A percentile compares a stretch with the other conserved stretches of the same genome.
Conservation (phyloP, 1,140 invertebrate genomes). For the Rhizoglyphus robini region DNA sequence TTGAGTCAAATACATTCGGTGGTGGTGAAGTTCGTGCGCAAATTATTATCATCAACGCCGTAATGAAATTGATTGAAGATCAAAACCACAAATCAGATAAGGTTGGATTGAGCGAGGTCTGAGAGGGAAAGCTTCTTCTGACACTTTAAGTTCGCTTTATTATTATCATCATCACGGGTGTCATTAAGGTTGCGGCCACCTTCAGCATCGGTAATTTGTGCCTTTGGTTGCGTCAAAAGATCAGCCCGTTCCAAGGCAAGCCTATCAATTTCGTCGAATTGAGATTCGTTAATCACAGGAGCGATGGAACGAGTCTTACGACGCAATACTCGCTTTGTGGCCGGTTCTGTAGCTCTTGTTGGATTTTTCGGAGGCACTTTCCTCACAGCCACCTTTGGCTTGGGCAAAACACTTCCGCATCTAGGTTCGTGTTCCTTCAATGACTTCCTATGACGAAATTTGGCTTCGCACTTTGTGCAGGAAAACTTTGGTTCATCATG, state of each 20-base stretch:
- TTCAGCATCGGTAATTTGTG: background rate
- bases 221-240: no score
- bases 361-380: background rate
- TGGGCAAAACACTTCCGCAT: background rate
- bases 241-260: background rate
- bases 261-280: background rate
- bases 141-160: no score
- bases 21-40: no score
- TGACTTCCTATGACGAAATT: slow-evolving; percentile 6
- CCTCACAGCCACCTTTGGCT: background rate
- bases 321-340: background rate
- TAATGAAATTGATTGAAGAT: background rate
- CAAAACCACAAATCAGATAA: background rate
- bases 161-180: background rate
- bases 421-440: background rate
- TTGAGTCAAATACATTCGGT: no score
- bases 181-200: background rate
- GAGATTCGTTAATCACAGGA: background rate
- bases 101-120: background rate
- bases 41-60: background rate
- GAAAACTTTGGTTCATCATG: background rate
- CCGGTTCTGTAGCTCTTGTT: background rate
- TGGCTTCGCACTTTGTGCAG: background rate
- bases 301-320: background rate
- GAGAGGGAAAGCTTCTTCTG: no score